These are phyloP conservation scores for Hylomyscus alleni DNA, from an alignment of 2,797 vertebrate genomes.

Conservation along the genomic window DNA sequence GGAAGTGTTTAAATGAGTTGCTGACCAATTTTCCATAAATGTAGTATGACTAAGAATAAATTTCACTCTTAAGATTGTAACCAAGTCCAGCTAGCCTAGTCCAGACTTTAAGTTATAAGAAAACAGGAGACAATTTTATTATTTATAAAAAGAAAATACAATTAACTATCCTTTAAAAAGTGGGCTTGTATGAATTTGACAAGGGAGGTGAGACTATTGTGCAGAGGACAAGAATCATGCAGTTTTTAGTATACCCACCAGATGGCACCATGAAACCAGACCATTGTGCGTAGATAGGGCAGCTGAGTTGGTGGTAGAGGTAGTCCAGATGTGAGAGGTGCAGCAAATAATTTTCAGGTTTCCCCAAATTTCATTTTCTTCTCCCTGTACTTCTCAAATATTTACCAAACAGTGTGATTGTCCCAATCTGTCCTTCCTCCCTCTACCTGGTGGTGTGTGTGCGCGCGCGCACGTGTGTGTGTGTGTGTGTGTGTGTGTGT, in stretches of 20 bases:
- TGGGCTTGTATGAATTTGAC: conserved; percentile 39
- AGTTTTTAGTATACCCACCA: neutral
- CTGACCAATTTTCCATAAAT: neutral
- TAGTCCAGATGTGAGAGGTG: neutral
- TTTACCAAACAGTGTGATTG: neutral
- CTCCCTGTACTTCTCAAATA: neutral
- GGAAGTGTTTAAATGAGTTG: neutral
- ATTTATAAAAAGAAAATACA: conserved; percentile 11
- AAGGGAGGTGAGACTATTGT: neutral
- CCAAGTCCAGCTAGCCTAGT: neutral
- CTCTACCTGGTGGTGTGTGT: neutral
- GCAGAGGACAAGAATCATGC: neutral
- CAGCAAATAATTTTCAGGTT: neutral
- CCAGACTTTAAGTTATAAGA: conserved; percentile 47
- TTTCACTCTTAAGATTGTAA: neutral
- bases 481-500: no score
- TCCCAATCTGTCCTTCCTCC: neutral
- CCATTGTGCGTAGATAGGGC: neutral
- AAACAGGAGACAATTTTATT: neutral
- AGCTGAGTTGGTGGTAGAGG: fast-evolving
- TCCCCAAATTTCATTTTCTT: neutral
- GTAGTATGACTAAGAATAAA: neutral
- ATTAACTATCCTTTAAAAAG: neutral
- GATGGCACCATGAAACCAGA: conserved; percentile 70
- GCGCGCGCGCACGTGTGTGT: neutral